Evolutionary conservation across 2,113 vertebrate species (phyloP), one percentile per base, ranked within the genome.

Genomic region (Lethenteron camtschaticum): DNA sequence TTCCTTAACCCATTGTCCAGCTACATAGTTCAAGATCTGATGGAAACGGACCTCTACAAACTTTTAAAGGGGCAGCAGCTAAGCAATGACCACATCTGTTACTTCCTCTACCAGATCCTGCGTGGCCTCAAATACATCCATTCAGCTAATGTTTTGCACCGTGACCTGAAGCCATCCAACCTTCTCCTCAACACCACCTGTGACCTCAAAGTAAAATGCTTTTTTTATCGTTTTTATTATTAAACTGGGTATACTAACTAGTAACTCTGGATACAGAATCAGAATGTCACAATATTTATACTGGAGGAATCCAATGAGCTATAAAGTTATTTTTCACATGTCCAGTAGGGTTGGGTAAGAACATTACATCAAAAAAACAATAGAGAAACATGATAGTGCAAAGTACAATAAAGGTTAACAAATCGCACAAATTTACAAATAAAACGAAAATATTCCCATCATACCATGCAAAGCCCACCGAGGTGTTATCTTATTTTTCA

Each of bases 61-160:
- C 90, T 99, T 73, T 79, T 99, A 80, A 99, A 96, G 83, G 95
- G 90, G 12, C 94, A 99, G 56, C 89, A 96, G 82, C 85, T 99
- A 80, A 99, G 94, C 89, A 99, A 99, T 16, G 94, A 99, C 79
- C 94, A 99, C 79, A 96, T 99, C 82, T 99, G 94, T 81, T 99
- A 99, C 75, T 99, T 99, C 79, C 88, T 99, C 69, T 99, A 99
- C 80, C 94, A 99, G 85, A 99, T 99, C 78, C 82, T 99, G 70
- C 85, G 94, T 80, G 94, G 94, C 8, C 81, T 99, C 75, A 99
- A 99, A 79, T 99, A 99, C 72, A 99, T 99, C 77, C 94, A 99
- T 78, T 99, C 94, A 59, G 94, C 90, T 77, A 99, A 99, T 3
- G 94, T 99, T 68, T 84, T 99, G 76, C 94, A 99, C 78, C 86